These are phyloP conservation scores for Pocillopora grandis DNA, from an alignment of 92 coral and sea anemone genomes.

Conservation along the genomic window DNA sequence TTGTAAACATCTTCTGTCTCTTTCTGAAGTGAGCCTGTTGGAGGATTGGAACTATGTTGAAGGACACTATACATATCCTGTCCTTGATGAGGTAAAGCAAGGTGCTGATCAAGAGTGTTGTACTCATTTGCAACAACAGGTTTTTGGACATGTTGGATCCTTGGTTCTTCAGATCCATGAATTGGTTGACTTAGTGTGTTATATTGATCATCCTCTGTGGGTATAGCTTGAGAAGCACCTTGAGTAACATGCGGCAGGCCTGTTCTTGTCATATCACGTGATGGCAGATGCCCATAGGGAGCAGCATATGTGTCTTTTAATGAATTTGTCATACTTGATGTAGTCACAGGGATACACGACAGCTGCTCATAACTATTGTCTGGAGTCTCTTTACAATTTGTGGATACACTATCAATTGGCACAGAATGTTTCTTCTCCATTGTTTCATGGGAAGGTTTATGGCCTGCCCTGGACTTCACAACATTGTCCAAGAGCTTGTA, in stretches of 20 bases:
- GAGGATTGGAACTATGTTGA: conserved; percentile 19
- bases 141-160: not conserved
- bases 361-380: conserved; percentile 26
- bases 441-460: conserved; percentile 31
- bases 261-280: conserved; percentile 16
- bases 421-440: conserved; percentile 33
- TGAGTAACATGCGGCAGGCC: conserved; percentile 35
- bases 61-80: conserved; percentile 19
- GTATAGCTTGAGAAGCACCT: conserved; percentile 1
- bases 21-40: conserved; percentile 1
- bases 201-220: conserved; percentile 1
- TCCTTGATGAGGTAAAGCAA: not conserved
- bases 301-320: conserved; percentile 64
- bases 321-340: conserved; percentile 26
- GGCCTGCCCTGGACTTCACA: conserved; percentile 83
- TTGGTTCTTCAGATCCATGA: not conserved
- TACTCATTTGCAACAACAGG: conserved; percentile 24
- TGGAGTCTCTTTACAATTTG: not conserved
- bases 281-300: conserved; percentile 73
- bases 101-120: conserved; percentile 28
- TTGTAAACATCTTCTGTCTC: conserved; percentile 43
- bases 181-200: conserved; percentile 9
- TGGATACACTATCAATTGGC: conserved; percentile 17
- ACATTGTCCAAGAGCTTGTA: conserved; percentile 88
- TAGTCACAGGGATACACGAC: conserved; percentile 11